Evolutionary conservation across 1,140 invertebrate genomes (phyloP), one percentile per base, ranked within the genome.

Genomic region (Sitophilus oryzae): DNA sequence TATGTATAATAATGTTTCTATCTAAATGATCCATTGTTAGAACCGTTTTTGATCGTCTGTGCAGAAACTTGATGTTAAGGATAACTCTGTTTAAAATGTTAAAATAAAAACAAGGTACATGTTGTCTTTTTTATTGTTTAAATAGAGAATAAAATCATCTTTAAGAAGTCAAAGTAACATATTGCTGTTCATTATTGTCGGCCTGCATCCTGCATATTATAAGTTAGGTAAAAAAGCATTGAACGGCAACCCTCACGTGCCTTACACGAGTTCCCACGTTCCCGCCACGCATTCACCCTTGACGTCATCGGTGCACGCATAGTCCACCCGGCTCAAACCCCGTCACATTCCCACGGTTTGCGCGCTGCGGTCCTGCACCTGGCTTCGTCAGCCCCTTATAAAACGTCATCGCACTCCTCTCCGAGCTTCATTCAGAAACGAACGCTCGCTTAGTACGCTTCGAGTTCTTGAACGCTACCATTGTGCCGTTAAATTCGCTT

Each of bases 311-410:
- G 22, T 43, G 25, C 47, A 44, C 36, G 38, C 45, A 16, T 48
- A 5, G 25, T 30, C 25, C 36, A 47, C 45, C 52, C 44, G 44
- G 44, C 36, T 46, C 46, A 20, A 25, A 14, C 48, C 36, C 10
- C 38, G 40, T n/a, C 41, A 51, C 41, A 22, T 61, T 61, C 60
- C 53, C 60, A 61, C 60, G 56, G 42, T 61, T 23, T 42, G n/a
- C 49, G 50, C 41, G 41, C 51, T 36, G 23, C 49, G 41, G 30
- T n/a, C 16, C 40, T 52, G 46, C 60, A 61, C 60, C 60, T 61
- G 60, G 60, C 54, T 46, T 40, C 30, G 42, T 52, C 47, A 18
- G 35, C 48, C 55, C 51, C 49, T 5, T 18, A 22, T 61, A 58
- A 56, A 58, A 58, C 52, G 56, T 35, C 48, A 42, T 52, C 50